These are phyloP conservation scores for Pelobates fuscus DNA, from an alignment of 2,113 vertebrate genomes.

Conservation along the genomic window DNA sequence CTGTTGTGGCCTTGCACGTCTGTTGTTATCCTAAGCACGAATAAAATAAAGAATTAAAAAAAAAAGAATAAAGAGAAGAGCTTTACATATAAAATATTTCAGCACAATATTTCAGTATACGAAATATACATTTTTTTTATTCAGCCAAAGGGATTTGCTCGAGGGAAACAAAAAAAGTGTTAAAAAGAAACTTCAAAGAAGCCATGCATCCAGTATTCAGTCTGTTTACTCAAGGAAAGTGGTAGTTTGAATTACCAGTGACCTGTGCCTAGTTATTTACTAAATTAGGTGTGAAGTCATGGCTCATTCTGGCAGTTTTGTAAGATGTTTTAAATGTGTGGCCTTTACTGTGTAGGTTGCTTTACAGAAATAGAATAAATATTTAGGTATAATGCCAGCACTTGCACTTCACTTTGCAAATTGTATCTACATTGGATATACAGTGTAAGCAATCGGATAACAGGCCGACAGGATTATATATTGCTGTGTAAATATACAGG, in stretches of 20 bases:
- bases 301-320: conserved; percentile 13
- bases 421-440: neutral
- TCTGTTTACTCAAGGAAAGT: conserved; percentile 26
- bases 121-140: too few species aligned
- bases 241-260: conserved; percentile 36
- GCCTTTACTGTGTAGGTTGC: neutral
- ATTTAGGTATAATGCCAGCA: neutral
- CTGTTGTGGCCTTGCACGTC: too few species aligned
- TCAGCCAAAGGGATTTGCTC: neutral
- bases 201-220: neutral
- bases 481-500: neutral
- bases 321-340: neutral
- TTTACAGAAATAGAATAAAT: conserved; percentile 19
- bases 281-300: conserved; percentile 48
- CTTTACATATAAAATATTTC: too few species aligned
- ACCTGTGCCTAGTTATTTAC: conserved; percentile 27
- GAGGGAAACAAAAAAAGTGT: neutral
- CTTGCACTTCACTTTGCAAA: neutral
- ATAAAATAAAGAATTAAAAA: too few species aligned
- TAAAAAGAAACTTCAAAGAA: neutral
- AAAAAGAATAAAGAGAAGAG: too few species aligned
- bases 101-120: too few species aligned
- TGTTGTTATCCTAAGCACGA: too few species aligned
- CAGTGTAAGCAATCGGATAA: neutral
- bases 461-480: neutral